Evolutionary conservation across 2,888 invertebrate genomes (phyloP).

Genomic region (Azorinus chamasolen): DNA sequence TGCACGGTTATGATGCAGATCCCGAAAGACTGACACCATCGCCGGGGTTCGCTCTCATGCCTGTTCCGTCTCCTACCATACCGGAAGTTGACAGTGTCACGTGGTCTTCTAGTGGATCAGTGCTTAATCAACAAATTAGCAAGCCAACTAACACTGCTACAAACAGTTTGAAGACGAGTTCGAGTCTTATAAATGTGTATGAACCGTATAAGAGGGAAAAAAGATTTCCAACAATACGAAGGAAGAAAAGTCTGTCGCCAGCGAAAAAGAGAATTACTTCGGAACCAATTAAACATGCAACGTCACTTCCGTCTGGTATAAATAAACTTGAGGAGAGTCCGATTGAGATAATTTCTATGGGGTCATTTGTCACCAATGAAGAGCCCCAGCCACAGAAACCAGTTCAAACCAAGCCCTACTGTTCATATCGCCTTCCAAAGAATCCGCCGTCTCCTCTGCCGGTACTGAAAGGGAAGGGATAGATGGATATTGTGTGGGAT

Average conservation of each 20-base stretch:
- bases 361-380: conserved; percentile 16
- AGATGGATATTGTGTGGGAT: too few relatives aligned
- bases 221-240: conserved; percentile 49
- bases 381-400: conserved; percentile 4
- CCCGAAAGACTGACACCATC: conserved; percentile 27
- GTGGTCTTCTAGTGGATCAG: not conserved
- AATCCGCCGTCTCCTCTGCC: conserved; percentile 36
- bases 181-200: conserved; percentile 30
- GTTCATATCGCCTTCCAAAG: conserved; percentile 47
- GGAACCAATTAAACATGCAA: conserved; percentile 7
- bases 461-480: conserved; percentile 36
- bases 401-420: conserved; percentile 4
- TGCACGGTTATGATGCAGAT: conserved; percentile 34
- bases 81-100: not conserved
- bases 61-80: conserved; percentile 9
- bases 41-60: conserved; percentile 46
- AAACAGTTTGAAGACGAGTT: not conserved
- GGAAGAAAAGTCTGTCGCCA: conserved; percentile 48
- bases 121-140: not conserved
- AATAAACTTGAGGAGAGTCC: conserved; percentile 52
- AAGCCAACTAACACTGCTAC: not conserved
- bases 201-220: conserved; percentile 48
- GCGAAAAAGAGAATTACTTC: conserved; percentile 32
- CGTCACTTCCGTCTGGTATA: conserved; percentile 3
- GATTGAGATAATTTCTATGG: conserved; percentile 49